Percentiles rank a stretch among this genome's conserved stretches.
phyloP scores from a whole-genome alignment of 2,888 invertebrate species.

The Meteorus cinctellus region DNA sequence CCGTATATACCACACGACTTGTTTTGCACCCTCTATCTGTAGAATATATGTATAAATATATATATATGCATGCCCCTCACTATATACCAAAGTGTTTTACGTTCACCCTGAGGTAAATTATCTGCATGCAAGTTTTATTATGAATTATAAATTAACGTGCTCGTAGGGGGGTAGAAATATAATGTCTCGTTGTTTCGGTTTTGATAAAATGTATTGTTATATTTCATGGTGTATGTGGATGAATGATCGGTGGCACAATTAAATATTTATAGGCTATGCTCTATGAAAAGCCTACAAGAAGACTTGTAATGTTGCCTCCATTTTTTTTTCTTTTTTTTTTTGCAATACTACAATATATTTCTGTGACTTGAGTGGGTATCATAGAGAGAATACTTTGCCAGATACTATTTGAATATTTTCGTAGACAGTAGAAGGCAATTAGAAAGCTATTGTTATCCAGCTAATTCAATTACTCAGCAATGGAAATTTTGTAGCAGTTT shows the following conservation, averaged over 20 bases:
- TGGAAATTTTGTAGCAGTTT: too few relatives aligned
- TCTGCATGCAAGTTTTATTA: constrained; percentile 65
- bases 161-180: neutral
- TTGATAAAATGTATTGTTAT: neutral
- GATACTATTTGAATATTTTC: too few relatives aligned
- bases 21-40: neutral
- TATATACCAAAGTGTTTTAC: constrained; percentile 44
- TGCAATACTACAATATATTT: neutral
- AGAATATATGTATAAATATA: constrained; percentile 34
- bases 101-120: constrained; percentile 57
- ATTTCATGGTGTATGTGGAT: neutral
- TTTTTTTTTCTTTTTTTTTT: neutral
- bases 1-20: neutral
- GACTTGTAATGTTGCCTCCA: neutral
- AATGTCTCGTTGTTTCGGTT: neutral
- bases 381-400: too few relatives aligned
- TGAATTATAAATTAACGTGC: constrained; percentile 69
- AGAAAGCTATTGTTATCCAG: too few relatives aligned
- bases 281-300: neutral
- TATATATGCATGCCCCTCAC: constrained; percentile 42
- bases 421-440: too few relatives aligned
- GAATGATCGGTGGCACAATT: neutral
- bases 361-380: too few relatives aligned
- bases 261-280: constrained; percentile 32
- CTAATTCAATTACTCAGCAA: too few relatives aligned